Evolutionary conservation across 2,797 vertebrate genomes (phyloP).

Genomic region (Ctenochaetus hawaiiensis): DNA sequence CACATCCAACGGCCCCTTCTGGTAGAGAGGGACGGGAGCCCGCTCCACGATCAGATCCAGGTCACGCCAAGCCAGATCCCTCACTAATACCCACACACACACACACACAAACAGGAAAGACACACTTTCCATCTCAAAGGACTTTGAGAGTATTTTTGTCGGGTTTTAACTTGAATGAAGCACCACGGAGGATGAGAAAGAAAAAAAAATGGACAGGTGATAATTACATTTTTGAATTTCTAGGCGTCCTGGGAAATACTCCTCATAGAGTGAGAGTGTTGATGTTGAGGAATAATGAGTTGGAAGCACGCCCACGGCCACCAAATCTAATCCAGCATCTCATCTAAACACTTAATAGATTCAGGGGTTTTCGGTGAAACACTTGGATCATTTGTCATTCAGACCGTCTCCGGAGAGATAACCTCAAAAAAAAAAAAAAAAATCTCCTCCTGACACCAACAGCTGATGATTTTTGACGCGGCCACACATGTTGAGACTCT

Average conservation of each 20-base stretch:
- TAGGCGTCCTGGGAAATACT: constrained; percentile 74
- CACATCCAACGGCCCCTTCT: constrained; percentile 75
- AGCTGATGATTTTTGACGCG: constrained; percentile 25
- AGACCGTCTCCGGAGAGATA: constrained; percentile 62
- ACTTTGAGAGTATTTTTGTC: constrained; percentile 46
- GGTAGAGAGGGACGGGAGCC: constrained; percentile 68
- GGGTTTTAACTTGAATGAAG: constrained; percentile 51
- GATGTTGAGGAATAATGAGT: constrained; percentile 78
- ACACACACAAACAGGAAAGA: constrained; percentile 35
- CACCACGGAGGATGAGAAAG: constrained; percentile 32
- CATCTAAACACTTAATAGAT: constrained; percentile 79
- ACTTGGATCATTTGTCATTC: constrained; percentile 70
- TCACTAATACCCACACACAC: constrained; percentile 66
- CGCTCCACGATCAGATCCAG: constrained; percentile 85
- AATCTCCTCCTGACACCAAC: constrained; percentile 56
- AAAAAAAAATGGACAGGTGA: constrained; percentile 73
- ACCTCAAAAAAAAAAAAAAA: constrained; percentile 41
- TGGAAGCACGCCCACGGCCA: constrained; percentile 76
- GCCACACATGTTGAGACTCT: not conserved
- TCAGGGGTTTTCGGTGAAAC: constrained; percentile 68
- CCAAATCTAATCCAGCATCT: constrained; percentile 78
- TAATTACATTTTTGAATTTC: constrained; percentile 79
- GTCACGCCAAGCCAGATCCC: constrained; percentile 65
- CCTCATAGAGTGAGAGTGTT: constrained; percentile 58
- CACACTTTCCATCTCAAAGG: constrained; percentile 45